A percentile compares a stretch with the other conserved stretches of the same genome.
Evolutionary conservation across 2,797 vertebrate species (phyloP).

Genomic region (Hoplostethus mediterraneus): DNA sequence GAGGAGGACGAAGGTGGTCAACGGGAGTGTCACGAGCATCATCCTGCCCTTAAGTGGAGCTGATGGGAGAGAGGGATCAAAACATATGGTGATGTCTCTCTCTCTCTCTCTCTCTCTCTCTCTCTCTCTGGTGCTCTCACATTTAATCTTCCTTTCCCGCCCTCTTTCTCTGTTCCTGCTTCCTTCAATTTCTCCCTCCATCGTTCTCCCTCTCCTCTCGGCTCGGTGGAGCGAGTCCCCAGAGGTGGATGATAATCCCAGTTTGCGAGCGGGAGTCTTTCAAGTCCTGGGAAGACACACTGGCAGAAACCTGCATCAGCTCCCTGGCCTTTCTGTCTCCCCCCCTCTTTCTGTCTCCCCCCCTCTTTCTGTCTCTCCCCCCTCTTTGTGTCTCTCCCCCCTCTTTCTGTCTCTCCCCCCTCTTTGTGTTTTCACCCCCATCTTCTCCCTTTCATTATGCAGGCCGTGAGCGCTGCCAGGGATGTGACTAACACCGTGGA

Average conservation of each 20-base stretch:
- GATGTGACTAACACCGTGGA: constrained; percentile 27
- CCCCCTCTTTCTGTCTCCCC: background rate
- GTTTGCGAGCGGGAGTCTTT: constrained; percentile 75
- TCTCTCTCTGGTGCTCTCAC: constrained; percentile 31
- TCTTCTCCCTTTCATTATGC: constrained; percentile 55
- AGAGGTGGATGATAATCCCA: constrained; percentile 78
- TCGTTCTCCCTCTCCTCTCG: constrained; percentile 55
- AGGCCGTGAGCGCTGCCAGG: constrained; percentile 35
- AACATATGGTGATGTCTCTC: constrained; percentile 46
- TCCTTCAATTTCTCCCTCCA: constrained; percentile 67
- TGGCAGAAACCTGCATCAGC: constrained; percentile 59
- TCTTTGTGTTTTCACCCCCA: constrained; percentile 34
- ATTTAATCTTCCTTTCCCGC: constrained; percentile 55
- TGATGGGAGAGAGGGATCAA: constrained; percentile 19
- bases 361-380: background rate
- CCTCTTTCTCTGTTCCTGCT: constrained; percentile 48
- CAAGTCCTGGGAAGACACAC: constrained; percentile 77
- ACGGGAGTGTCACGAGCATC: constrained; percentile 22
- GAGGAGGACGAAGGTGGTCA: constrained; percentile 46
- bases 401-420: background rate
- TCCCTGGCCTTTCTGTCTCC: constrained; percentile 14
- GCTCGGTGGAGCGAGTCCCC: constrained; percentile 75
- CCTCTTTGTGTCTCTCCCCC: background rate
- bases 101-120: too few species aligned
- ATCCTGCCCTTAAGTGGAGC: constrained; percentile 44